Base-by-base conservation (phyloP, 2,113 vertebrate species). In the Nothocercus julius region DNA sequence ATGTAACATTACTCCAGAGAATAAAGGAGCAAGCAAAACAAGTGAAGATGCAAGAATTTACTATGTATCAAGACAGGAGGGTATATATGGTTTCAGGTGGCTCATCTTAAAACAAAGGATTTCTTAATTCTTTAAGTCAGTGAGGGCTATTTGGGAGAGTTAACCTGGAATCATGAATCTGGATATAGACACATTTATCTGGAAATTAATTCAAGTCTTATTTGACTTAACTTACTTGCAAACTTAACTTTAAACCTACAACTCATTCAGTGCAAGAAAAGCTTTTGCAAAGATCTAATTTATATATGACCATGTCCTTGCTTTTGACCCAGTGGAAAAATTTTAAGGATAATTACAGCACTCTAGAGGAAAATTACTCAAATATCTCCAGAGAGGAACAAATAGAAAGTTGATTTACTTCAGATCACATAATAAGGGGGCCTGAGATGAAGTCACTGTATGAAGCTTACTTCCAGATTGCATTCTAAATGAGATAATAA, bases 391-490 rank as follows among this genome's bases (percentile, higher is more conserved):
- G 94, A 94, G 93, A 87, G 64, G 95, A 93, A 82, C 69, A 83
- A 94, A 90, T 74, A 85, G 28, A 72, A 96, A 90, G 79, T 61
- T 94, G 75, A 77, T 95, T 95, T 89, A 78, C 61, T 95, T 94
- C 64, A 78, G 66, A 84, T 90, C 14, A 2, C 51, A 90, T 64
- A 93, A 63, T 86, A 73, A 90, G 36, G 56, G 24, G 80, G 32
- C 69, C 75, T 68, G 73, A 90, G 76, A 91, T 96, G 91, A 96
- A 94, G 76, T 95, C 92, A 96, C 53, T 83, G 0, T 83, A 49
- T 64, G 66, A 94, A 94, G 30, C 80, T 84, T 85, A 86, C 85
- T 93, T 96, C 76, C 69, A 95, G 70, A 89, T 69, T 91, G 72
- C 30, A 49, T 93, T 96, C 86, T 61, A 88, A 84, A 90, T 92